A percentile compares a stretch with the other conserved stretches of the same genome.
Evolutionary conservation across 2,797 vertebrate species (phyloP).

Genomic region (Siniperca undulata): DNA sequence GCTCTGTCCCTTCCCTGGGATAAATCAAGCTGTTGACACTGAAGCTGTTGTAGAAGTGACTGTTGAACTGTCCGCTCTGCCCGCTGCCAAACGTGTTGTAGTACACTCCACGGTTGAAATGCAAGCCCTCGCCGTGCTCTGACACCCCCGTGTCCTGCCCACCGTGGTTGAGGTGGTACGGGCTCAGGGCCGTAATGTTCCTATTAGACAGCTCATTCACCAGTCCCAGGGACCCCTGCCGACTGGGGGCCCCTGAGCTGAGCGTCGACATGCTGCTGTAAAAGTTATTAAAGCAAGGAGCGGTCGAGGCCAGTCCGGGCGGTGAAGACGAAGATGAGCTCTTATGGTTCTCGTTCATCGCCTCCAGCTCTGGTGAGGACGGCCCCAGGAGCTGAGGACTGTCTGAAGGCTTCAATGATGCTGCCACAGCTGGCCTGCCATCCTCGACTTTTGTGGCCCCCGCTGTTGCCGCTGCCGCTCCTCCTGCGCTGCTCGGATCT

Average conservation of each 20-base stretch:
- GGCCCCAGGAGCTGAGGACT: constrained; percentile 83
- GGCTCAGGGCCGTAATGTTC: constrained; percentile 91
- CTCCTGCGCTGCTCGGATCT: constrained; percentile 81
- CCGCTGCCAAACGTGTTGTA: constrained; percentile 90
- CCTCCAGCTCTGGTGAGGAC: constrained; percentile 88
- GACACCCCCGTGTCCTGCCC: constrained; percentile 73
- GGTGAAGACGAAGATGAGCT: constrained; percentile 82
- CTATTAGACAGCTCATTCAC: constrained; percentile 89
- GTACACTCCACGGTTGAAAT: constrained; percentile 89
- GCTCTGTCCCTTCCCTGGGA: constrained; percentile 93
- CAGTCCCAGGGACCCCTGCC: constrained; percentile 87
- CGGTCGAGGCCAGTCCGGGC: constrained; percentile 79
- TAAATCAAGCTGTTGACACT: constrained; percentile 97
- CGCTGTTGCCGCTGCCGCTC: background rate
- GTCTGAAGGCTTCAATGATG: constrained; percentile 78
- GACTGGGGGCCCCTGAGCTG: constrained; percentile 77
- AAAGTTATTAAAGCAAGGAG: constrained; percentile 93
- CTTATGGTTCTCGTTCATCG: constrained; percentile 86
- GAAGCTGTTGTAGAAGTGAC: constrained; percentile 96
- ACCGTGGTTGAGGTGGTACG: constrained; percentile 83
- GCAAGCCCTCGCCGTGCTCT: constrained; percentile 81
- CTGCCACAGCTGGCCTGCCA: constrained; percentile 64
- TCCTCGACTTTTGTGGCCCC: constrained; percentile 88
- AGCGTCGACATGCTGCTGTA: constrained; percentile 93
- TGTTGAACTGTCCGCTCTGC: constrained; percentile 90